These are phyloP conservation scores for Phalacrocorax brasilianus DNA, from an alignment of 2,113 vertebrate species.

Conservation along the genomic window DNA sequence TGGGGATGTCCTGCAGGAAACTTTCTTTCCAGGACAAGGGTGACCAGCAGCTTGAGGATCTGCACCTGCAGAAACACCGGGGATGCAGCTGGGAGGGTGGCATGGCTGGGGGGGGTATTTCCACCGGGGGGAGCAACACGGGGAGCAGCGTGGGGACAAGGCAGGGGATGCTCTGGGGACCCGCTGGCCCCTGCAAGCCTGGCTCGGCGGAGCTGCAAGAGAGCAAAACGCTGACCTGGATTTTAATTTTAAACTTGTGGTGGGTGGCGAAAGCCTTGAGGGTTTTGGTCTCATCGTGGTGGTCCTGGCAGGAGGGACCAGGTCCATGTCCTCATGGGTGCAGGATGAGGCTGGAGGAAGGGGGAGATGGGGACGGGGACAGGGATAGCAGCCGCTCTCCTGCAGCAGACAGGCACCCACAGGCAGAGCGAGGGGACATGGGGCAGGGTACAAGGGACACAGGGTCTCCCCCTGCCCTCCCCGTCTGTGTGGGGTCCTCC, in stretches of 20 bases:
- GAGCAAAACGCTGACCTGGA: not conserved
- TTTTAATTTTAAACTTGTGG: slow-evolving; percentile 28
- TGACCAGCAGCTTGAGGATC: slow-evolving; percentile 12
- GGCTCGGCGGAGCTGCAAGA: not conserved
- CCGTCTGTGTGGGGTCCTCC: not conserved
- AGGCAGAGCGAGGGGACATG: not conserved
- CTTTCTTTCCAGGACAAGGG: slow-evolving; percentile 14
- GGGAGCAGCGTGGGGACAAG: not conserved
- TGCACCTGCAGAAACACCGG: slow-evolving; percentile 20
- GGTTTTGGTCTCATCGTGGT: not conserved
- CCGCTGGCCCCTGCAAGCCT: not conserved
- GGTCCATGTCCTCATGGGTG: not conserved
- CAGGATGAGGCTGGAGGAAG: not conserved
- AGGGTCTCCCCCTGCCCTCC: too few relatives aligned
- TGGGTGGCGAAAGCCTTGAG: slow-evolving; percentile 25
- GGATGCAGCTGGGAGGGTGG: not conserved
- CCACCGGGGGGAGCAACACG: accelerated
- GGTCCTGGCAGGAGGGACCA: slow-evolving; percentile 37
- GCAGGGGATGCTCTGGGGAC: not conserved
- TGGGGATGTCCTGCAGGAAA: slow-evolving; percentile 50
- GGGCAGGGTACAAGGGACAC: not conserved
- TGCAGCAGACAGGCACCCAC: not conserved
- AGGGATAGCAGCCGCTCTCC: not conserved
- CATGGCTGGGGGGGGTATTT: not conserved
- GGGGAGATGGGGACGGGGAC: not conserved